Percentiles rank a stretch among this genome's conserved stretches.
Evolutionary conservation across 2,797 vertebrate genomes (phyloP).

Genomic region (Euthynnus affinis): DNA sequence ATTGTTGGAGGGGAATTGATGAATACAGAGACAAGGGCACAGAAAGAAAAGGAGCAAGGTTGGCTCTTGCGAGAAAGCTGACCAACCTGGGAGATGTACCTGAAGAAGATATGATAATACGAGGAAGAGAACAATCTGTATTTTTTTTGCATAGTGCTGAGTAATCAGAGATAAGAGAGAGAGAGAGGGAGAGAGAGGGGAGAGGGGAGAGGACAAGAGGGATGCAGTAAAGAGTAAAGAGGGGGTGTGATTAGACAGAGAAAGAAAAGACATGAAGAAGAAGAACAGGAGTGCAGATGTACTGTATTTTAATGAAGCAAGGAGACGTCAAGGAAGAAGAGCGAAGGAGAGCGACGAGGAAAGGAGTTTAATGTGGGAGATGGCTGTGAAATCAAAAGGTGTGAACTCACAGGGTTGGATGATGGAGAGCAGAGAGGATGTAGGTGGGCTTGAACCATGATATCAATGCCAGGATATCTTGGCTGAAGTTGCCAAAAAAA

Average conservation of each 20-base stretch:
- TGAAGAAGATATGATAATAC: slow-evolving; percentile 56
- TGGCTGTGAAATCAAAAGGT: slow-evolving; percentile 40
- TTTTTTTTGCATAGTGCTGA: slow-evolving; percentile 75
- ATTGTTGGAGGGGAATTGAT: slow-evolving; percentile 33
- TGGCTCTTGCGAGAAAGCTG: slow-evolving; percentile 50
- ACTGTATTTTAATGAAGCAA: slow-evolving; percentile 5
- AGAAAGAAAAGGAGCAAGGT: slow-evolving; percentile 11
- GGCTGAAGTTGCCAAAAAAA: slow-evolving; percentile 28
- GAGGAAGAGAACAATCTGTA: slow-evolving; percentile 49
- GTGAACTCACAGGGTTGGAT: slow-evolving; percentile 32
- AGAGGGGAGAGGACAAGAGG: slow-evolving; percentile 52
- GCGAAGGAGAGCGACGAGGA: slow-evolving; percentile 1
- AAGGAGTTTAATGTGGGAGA: slow-evolving; percentile 29
- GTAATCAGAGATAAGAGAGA: slow-evolving; percentile 63
- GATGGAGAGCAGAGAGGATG: slow-evolving; percentile 19
- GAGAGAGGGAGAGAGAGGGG: slow-evolving; percentile 15
- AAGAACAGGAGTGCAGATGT: neutral
- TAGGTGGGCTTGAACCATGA: slow-evolving; percentile 13
- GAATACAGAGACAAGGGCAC: slow-evolving; percentile 50
- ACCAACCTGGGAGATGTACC: slow-evolving; percentile 42
- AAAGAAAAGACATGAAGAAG: neutral
- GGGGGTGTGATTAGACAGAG: slow-evolving; percentile 2
- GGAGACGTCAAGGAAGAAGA: slow-evolving; percentile 18
- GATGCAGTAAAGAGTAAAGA: slow-evolving; percentile 50
- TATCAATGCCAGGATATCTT: neutral